These are phyloP conservation scores for Phoenicopterus ruber DNA, from an alignment of 2,113 vertebrate genomes.

Conservation along the genomic window DNA sequence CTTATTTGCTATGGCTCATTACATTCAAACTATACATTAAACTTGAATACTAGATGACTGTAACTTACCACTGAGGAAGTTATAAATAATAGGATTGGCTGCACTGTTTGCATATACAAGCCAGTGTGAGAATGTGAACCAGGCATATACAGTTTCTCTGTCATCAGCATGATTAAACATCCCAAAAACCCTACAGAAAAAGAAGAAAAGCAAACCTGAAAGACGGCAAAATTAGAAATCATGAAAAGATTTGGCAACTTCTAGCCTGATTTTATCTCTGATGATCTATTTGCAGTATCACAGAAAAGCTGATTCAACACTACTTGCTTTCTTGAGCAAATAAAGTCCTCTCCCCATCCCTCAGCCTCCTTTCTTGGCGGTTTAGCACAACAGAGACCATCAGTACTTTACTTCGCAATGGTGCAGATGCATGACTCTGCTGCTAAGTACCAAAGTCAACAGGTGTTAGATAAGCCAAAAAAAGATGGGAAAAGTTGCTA, in stretches of 20 bases:
- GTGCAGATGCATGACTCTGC: neutral
- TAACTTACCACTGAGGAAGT: conserved; percentile 95
- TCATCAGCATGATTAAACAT: conserved; percentile 88
- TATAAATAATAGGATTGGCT: conserved; percentile 97
- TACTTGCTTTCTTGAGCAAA: neutral
- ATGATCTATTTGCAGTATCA: neutral
- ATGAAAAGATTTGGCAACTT: neutral
- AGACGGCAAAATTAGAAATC: neutral
- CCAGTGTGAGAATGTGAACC: conserved; percentile 98
- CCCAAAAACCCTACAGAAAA: conserved; percentile 86
- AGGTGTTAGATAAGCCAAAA: neutral
- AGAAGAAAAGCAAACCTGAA: conserved; percentile 24
- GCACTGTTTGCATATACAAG: conserved; percentile 97
- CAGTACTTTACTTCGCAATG: neutral
- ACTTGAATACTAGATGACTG: neutral
- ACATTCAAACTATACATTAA: neutral
- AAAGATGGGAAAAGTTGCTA: neutral
- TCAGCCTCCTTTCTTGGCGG: neutral
- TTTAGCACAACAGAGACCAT: neutral
- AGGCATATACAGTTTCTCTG: conserved; percentile 93
- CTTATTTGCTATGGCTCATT: conserved; percentile 32
- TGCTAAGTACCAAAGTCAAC: neutral
- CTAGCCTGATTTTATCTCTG: neutral
- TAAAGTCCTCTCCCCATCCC: neutral
- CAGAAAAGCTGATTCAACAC: neutral